These are phyloP conservation scores for Stegodyphus mimosarum DNA, from an alignment of 1,140 invertebrate genomes.

Conservation along the genomic window DNA sequence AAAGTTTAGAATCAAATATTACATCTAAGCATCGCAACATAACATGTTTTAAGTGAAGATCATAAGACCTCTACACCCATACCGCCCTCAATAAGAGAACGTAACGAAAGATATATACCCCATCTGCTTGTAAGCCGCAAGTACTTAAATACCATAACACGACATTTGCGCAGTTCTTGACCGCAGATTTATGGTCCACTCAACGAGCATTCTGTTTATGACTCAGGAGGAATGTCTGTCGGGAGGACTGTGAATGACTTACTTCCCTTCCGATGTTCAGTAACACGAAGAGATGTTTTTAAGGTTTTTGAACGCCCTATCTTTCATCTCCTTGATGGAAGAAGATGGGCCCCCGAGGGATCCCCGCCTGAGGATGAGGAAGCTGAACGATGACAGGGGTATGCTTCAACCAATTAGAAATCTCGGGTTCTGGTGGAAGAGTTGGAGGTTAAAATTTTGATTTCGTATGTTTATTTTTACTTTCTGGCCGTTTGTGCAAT, in stretches of 20 bases:
- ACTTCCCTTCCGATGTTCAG: not conserved
- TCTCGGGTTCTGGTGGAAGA: too few species aligned
- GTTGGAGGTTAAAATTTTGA: too few species aligned
- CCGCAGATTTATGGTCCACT: slow-evolving; percentile 31
- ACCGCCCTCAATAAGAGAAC: not conserved
- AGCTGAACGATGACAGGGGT: too few species aligned
- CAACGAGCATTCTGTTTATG: slow-evolving; percentile 37
- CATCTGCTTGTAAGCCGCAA: slow-evolving; percentile 12
- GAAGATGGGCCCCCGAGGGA: too few species aligned
- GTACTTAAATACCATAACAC: slow-evolving; percentile 33
- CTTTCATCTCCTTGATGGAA: too few species aligned
- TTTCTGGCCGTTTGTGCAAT: too few species aligned
- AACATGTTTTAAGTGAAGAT: not conserved
- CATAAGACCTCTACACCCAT: not conserved
- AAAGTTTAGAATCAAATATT: not conserved
- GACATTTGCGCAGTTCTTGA: not conserved
- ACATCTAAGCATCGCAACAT: not conserved
- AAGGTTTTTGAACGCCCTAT: too few species aligned
- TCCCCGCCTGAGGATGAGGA: too few species aligned
- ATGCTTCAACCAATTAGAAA: too few species aligned
- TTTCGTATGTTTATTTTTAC: too few species aligned
- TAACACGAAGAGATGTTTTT: too few species aligned
- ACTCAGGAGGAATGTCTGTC: slow-evolving; percentile 20
- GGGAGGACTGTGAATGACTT: not conserved
- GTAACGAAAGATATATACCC: slow-evolving; percentile 18